Evolutionary conservation across 2,888 invertebrate species (phyloP), one percentile per base, ranked within the genome.

Genomic region (Eupithecia insigniata): DNA sequence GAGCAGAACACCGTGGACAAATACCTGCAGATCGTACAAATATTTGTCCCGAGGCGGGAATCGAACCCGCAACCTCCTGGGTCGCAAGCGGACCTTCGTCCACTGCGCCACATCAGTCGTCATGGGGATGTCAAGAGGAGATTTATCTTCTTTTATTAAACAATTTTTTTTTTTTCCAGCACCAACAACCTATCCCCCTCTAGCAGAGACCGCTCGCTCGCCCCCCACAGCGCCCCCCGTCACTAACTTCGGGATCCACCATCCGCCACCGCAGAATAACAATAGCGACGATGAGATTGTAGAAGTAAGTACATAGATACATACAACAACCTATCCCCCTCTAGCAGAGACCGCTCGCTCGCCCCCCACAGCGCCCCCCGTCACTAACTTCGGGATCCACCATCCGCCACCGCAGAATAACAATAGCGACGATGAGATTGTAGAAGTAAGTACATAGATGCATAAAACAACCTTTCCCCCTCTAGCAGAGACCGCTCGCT

Each of bases 231-330:
- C 74, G n/a, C 70, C 81, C 6, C 79, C 79, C 43, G 32, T 88
- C 81, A 89, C 87, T 78, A 91, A 92, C 89, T 91, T 92, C 85
- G 91, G 91, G 76, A 91, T 91, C 67, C 91, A 91, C 80, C 92
- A 85, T 67, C 89, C 92, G 30, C 89, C 86, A 58, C 80, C 83
- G 60, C 75, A 66, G 64, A 69, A 76, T 62, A 61, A 75, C 80
- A 69, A 85, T 65, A 87, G 87, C 71, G 92, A 93, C 75, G 92
- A 92, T 69, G 91, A 93, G 62, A 89, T 94, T 61, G 90, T 92
- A 0, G 92, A 94, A 88, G 92, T 92, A 10, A 79, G 26, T 58
- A 5, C 60, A 18, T 14, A 36, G 36, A 14, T 36, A n/a, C n/a
- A n/a, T n/a, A n/a, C 88, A 0, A 75, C 73, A 2, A 75, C 78